Evolutionary conservation across 2,113 vertebrate genomes (phyloP), one percentile per base, ranked within the genome.

Genomic region (Bambusicola thoracicus): DNA sequence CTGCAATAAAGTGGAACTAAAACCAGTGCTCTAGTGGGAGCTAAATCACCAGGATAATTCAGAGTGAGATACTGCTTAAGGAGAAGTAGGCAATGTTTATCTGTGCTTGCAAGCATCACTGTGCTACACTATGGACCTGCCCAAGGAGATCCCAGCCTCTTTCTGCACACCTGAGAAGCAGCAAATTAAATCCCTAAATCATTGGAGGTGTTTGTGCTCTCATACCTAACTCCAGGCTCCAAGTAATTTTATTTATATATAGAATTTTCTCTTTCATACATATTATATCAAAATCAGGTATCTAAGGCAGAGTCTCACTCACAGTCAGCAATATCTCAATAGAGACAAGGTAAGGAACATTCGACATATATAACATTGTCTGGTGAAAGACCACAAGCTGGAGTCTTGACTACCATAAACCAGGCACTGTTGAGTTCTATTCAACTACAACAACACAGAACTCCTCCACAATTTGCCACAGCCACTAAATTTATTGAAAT

Each of bases 41-140:
- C 67, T 87, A 92, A 96, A 94, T 92, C 87, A 69, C 70, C 25
- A 53, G 66, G 77, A 69, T 92, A 91, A 96, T 90, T 94, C 76
- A 59, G 78, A 91, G 62, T 12, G 53, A 94, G 81, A 92, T 11
- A 40, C 34, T 85, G 70, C 90, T 94, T 81, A 87, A 95, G 78
- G 86, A 84, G 78, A 94, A 11, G 8, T 75, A 78, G 67, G 68
- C 22, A 0, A 65, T 48, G 73, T 85, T 86, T 92, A 80, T 92
- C 89, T 79, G 69, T 58, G 4, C 56, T 78, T 34, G 3, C 0
- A 5, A 79, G 65, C 48, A 43, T 83, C 46, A 0, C 69, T 44
- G 62, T 24, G 40, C 61, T 82, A 62, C 38, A 38, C 59, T 82
- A 76, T 0, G 0, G 92, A 66, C 73, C 92, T 49, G n/a, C 41